phyloP scores from a whole-genome alignment of 2,113 vertebrate species.

The Euleptes europaea region DNA sequence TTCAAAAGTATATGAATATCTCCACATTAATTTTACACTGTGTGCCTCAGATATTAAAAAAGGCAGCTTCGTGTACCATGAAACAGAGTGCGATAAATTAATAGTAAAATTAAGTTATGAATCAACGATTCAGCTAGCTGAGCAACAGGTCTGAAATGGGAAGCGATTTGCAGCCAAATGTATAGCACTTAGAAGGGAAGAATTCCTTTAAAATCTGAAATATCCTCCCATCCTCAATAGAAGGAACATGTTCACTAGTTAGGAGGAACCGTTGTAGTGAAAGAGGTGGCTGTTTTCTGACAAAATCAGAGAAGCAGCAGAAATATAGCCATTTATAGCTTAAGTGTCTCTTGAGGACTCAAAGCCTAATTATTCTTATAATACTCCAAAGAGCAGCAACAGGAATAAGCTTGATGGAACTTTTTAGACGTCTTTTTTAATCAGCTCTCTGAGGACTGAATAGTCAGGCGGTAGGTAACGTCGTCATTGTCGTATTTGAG shows the following conservation, averaged over 20 bases:
- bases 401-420: neutral
- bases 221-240: conserved; percentile 15
- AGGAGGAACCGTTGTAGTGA: conserved; percentile 22
- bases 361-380: conserved; percentile 40
- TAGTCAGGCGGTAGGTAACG: neutral
- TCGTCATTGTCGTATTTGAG: neutral
- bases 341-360: conserved; percentile 5
- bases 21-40: conserved; percentile 18
- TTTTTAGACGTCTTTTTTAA: neutral
- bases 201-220: conserved; percentile 40
- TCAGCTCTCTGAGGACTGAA: neutral
- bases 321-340: neutral
- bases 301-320: conserved; percentile 12
- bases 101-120: conserved; percentile 35
- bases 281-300: neutral
- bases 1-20: conserved; percentile 11
- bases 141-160: conserved; percentile 10
- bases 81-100: conserved; percentile 26
- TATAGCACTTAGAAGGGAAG: conserved; percentile 5
- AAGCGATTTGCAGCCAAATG: conserved; percentile 42
- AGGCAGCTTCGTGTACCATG: neutral
- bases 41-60: conserved; percentile 5
- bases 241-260: conserved; percentile 19
- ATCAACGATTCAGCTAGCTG: neutral
- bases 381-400: neutral